These are phyloP conservation scores for Poecilia picta DNA, from an alignment of 2,797 vertebrate genomes.

Conservation along the genomic window DNA sequence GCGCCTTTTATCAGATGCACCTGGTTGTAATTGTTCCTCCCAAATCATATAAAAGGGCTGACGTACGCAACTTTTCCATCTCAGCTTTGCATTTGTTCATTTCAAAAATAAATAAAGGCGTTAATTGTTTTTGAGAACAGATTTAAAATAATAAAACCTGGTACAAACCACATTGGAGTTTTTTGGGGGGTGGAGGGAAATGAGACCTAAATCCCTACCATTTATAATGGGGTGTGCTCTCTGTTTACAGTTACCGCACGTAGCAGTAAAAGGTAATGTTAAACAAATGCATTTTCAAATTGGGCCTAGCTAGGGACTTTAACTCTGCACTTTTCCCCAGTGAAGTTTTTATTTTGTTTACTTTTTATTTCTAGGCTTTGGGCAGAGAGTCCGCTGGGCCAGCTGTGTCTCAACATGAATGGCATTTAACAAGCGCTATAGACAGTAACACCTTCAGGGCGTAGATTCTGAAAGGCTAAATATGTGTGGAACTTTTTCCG, in stretches of 20 bases:
- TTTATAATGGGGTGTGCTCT: background rate
- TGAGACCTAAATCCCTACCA: background rate
- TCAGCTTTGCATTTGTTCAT: background rate
- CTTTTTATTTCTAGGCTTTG: conserved; percentile 32
- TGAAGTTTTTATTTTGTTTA: conserved; percentile 12
- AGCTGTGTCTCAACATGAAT: conserved; percentile 26
- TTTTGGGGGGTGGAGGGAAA: background rate
- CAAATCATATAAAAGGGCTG: background rate
- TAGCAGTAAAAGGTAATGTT: background rate
- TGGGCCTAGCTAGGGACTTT: conserved; percentile 2
- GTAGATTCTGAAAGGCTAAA: conserved; percentile 24
- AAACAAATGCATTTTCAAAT: background rate
- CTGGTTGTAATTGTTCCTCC: background rate
- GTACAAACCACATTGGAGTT: background rate
- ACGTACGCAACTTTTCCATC: background rate
- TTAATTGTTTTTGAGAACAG: background rate
- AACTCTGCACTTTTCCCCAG: conserved; percentile 13
- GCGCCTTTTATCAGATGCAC: background rate
- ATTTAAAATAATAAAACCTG: background rate
- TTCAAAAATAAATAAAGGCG: background rate
- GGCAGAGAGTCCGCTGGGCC: conserved; percentile 29
- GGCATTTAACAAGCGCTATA: conserved; percentile 28
- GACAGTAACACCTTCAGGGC: conserved; percentile 24
- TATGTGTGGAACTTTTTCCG: conserved; percentile 34
- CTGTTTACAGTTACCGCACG: background rate